A percentile compares a stretch with the other conserved stretches of the same genome.
Conservation (phyloP, 2,797 vertebrate species). For the Sarcoramphus papa region DNA sequence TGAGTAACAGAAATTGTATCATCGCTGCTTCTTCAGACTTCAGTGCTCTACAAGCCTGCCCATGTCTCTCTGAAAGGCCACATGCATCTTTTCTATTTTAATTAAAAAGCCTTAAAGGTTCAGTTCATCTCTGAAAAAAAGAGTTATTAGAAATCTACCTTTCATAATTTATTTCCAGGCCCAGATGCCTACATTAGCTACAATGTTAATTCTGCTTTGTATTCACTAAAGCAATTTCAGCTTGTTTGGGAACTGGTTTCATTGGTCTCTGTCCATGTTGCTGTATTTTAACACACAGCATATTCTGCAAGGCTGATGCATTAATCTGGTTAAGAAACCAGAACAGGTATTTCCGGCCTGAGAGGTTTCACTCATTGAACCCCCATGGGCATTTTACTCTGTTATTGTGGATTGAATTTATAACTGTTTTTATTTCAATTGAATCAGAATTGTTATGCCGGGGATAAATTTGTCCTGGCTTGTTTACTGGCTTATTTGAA, state of each 20-base stretch:
- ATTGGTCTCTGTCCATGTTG: background rate
- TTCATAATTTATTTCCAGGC: background rate
- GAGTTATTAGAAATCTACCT: background rate
- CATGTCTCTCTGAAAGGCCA: background rate
- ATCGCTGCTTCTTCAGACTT: background rate
- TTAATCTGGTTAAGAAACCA: slow-evolving; percentile 13
- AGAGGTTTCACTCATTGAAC: background rate
- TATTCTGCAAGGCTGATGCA: background rate
- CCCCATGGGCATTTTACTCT: background rate
- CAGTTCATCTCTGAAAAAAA: background rate
- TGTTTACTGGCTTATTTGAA: slow-evolving; percentile 43
- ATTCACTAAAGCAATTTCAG: background rate
- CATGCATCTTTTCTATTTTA: background rate
- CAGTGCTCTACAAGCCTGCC: background rate
- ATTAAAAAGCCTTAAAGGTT: background rate
- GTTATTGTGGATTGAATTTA: background rate
- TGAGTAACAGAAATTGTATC: background rate
- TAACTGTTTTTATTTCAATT: slow-evolving; percentile 7
- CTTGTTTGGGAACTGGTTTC: background rate
- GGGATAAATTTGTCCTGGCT: background rate
- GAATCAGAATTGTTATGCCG: slow-evolving; percentile 14
- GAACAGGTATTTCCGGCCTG: slow-evolving; percentile 25
- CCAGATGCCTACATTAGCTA: background rate
- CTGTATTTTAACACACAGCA: background rate
- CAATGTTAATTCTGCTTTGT: background rate